Evolutionary conservation across 2,888 invertebrate species (phyloP), one percentile per base, ranked within the genome.

Genomic region (Synanthedon myopaeformis): DNA sequence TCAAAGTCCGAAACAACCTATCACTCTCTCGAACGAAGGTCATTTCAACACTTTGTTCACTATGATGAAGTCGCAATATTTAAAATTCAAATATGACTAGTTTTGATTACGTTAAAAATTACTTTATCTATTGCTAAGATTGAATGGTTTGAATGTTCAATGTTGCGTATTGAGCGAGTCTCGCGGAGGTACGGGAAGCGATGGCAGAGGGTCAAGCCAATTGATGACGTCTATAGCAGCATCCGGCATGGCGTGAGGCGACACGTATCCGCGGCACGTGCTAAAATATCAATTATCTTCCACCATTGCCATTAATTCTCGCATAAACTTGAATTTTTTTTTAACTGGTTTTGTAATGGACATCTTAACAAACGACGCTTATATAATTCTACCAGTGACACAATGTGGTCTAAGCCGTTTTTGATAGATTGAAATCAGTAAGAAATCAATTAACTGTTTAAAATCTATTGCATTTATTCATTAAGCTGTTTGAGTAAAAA

Each of bases 201-300:
- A 64, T 71, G 74, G 68, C 79, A 76, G 79, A 75, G 82, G 85
- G 85, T 84, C 85, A 85, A 85, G 77, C 81, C 84, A 85, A 86
- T 84, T 84, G 82, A 79, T 74, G 79, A 70, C 75, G n/a, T n/a
- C n/a, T n/a, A n/a, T 79, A 71, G 73, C 82, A 71, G 72, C 82
- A 79, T 82, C 83, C 84, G 83, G 77, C 28, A 10, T 83, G 83
- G 77, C 42, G 28, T 17, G 17, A 49, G 14, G 62, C 70, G 72
- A 67, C 56, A 69, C 59, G 66, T 64, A 63, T 64, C 66, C 64
- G 64, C 61, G 64, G 74, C 79, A 79, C 82, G 81, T 76, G 51
- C 51, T 51, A 10, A 49, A 14, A 49, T 23, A 49, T 17, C 19
- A 45, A 45, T 45, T 13, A 45, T 45, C 14, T 13, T 8, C 45